Evolutionary conservation across 2,113 vertebrate species (phyloP).

Genomic region (Psephotus haematonotus): DNA sequence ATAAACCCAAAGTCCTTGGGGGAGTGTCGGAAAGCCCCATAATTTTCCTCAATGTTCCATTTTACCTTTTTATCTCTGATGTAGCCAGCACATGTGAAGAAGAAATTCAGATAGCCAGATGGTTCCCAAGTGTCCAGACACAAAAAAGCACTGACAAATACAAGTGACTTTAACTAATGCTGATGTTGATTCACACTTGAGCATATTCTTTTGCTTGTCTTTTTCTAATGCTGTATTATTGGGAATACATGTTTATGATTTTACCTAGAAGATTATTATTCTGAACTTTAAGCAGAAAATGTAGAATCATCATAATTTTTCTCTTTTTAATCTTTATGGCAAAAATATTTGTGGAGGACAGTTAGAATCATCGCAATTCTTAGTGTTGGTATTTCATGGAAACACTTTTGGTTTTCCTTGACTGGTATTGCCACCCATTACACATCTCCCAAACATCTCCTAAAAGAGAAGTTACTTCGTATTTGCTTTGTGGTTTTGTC

Average conservation of each 20-base stretch:
- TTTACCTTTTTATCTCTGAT: slow-evolving; percentile 67
- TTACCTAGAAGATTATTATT: background rate
- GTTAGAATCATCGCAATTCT: background rate
- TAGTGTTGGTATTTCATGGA: background rate
- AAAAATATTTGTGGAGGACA: background rate
- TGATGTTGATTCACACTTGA: background rate
- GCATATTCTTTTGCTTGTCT: background rate
- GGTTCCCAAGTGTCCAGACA: background rate
- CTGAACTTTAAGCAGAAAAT: background rate
- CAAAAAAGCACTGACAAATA: background rate
- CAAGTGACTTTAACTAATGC: background rate
- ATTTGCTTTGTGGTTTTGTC: slow-evolving; percentile 14
- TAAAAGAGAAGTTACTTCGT: background rate
- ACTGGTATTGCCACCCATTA: background rate
- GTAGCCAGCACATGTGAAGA: slow-evolving; percentile 47
- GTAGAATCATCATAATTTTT: background rate
- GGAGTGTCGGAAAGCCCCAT: slow-evolving; percentile 74
- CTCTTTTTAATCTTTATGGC: background rate
- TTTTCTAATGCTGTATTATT: background rate
- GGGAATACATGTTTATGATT: background rate
- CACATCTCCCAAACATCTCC: background rate
- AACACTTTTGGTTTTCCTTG: background rate
- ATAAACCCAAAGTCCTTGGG: slow-evolving; percentile 67
- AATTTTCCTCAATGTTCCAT: slow-evolving; percentile 65
- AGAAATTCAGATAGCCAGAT: slow-evolving; percentile 54